Evolutionary conservation across 2,888 invertebrate species (phyloP), one percentile per base, ranked within the genome.

Genomic region (Drosophila vallismaia): DNA sequence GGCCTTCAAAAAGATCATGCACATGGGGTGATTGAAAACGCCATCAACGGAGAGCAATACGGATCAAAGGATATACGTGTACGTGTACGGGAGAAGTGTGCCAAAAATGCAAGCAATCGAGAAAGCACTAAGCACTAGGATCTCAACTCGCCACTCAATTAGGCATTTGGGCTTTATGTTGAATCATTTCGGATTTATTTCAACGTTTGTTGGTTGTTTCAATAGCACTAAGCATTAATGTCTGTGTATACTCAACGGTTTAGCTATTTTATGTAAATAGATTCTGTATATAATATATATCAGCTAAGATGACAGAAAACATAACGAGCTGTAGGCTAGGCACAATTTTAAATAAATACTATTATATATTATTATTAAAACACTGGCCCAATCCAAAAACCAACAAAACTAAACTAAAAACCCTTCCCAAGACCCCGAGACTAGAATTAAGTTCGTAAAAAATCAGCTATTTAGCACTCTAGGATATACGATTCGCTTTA

Each of bases 1-100:
- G 93, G 99, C 99, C 56, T 99, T 99, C 93, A 96, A 98, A 90
- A 98, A 97, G 92, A 94, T 99, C 78, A 95, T 99, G 92, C 94
- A 94, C 71, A 93, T 95, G 85, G 94, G 94, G 86, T 91, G 91
- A 91, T 91, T 86, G 79, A 74, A 60, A 70, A 73, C 76, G 40
- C 14, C 26, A 45, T 7, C 55, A 2, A n/a, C 8, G 0, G 28
- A 14, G 4, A 36, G 38, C 38, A n/a, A 55, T 45, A 6, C n/a
- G 36, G 36, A 5, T 19, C 26, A 28, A 26, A 19, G 31, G 4
- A 36, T 29, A 19, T 19, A 19, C 19, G 19, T 19, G 19, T 19
- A 19, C 19, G 19, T 19, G 19, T 19, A 19, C 2, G 19, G 19
- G 19, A 19, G 19, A n/a, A 56, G 19, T 48, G 69, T 68, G 68